Percentiles rank a stretch among this genome's conserved stretches.
phyloP scores from a whole-genome alignment of 2,113 vertebrate genomes.

The Rhizomys pruinosus region DNA sequence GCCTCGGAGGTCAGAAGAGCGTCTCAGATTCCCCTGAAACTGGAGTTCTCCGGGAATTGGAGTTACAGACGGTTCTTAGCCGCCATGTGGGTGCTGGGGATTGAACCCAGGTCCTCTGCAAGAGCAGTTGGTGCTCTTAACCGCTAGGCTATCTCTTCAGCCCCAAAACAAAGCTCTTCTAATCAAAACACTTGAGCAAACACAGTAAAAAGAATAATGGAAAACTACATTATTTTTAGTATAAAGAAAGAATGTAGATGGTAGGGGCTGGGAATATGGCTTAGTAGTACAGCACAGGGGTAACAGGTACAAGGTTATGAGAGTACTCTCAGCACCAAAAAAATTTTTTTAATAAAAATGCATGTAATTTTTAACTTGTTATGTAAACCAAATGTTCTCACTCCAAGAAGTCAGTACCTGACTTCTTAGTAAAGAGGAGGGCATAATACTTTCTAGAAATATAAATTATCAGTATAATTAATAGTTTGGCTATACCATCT shows the following conservation, averaged over 20 bases:
- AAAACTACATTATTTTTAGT: background rate
- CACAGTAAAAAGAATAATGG: background rate
- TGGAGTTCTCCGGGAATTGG: no score
- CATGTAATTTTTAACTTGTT: background rate
- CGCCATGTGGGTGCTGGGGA: no score
- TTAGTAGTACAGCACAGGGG: no score
- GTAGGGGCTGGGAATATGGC: background rate
- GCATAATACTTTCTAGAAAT: background rate
- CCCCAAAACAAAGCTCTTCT: background rate
- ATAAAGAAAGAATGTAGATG: background rate
- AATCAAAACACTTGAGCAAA: slow-evolving; percentile 16
- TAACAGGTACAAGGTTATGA: background rate
- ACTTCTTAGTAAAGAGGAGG: rapidly evolving
- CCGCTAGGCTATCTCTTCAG: no score
- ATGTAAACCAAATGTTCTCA: background rate
- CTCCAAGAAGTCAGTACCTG: background rate
- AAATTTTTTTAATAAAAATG: background rate
- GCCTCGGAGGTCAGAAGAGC: no score
- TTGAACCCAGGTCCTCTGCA: no score
- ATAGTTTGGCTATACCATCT: slow-evolving; percentile 33
- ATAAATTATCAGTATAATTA: slow-evolving; percentile 11
- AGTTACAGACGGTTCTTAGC: no score
- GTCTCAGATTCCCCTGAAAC: no score
- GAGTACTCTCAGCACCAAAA: background rate
- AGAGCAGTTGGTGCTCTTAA: no score